These are phyloP conservation scores for Lepas anatifera DNA, from an alignment of 2,888 invertebrate genomes.

Conservation along the genomic window DNA sequence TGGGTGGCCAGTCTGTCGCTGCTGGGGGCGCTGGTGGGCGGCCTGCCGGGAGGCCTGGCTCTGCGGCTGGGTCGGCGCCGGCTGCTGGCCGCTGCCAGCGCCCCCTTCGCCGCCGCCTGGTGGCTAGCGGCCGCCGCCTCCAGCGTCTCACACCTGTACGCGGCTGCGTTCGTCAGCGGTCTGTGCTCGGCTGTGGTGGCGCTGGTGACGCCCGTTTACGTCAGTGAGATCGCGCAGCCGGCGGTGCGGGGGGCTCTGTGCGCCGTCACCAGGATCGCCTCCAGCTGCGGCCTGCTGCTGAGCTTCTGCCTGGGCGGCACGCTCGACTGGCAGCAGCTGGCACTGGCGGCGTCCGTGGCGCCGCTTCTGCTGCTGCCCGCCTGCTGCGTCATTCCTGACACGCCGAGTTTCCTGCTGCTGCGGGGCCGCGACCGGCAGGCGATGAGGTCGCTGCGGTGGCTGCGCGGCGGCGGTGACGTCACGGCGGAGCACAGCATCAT, in stretches of 20 bases:
- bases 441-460: constrained; percentile 58
- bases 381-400: constrained; percentile 71
- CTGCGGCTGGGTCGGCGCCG: constrained; percentile 59
- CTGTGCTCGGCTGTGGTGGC: constrained; percentile 65
- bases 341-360: constrained; percentile 62
- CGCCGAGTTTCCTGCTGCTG: constrained; percentile 69
- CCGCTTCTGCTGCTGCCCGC: constrained; percentile 60
- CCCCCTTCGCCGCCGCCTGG: constrained; percentile 69
- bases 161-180: constrained; percentile 73
- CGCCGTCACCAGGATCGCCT: constrained; percentile 70
- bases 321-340: constrained; percentile 72
- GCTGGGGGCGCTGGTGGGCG: constrained; percentile 65
- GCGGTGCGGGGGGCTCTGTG: constrained; percentile 75
- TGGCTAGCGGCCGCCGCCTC: constrained; percentile 63
- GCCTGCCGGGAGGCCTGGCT: constrained; percentile 62
- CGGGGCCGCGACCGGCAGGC: constrained; percentile 61
- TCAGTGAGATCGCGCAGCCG: constrained; percentile 79
- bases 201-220: constrained; percentile 66
- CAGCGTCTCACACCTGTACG: constrained; percentile 64
- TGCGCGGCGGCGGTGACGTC: constrained; percentile 70
- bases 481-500: constrained; percentile 58
- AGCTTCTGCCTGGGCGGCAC: constrained; percentile 72
- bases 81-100: constrained; percentile 55
- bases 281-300: constrained; percentile 70
- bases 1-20: constrained; percentile 71